Base-by-base conservation (phyloP, 2,797 vertebrate genomes). In the Spea hammondii region DNA sequence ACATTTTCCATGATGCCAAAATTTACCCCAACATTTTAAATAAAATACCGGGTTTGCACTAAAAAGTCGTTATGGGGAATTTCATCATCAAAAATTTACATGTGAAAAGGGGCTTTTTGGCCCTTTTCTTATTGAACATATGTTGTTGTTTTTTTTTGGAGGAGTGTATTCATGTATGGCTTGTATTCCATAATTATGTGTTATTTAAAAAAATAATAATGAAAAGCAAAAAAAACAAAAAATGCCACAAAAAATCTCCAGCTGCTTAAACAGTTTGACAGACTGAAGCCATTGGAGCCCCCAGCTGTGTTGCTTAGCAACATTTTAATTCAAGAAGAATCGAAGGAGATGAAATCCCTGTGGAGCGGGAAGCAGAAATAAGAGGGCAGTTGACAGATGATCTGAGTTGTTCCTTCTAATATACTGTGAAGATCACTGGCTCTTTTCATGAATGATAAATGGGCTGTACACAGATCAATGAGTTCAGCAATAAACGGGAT, bases 401-500 rank as follows among this genome's bases (percentile, higher is more conserved):
- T 94, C 92, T 92, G 90, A 93, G 92, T 93, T 93, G 93, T 94
- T 95, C 93, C 93, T 94, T 94, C 93, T 94, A 93, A 95, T 95
- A 94, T 90, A 95, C 92, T 95, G 94, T 94, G 94, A 95, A 93
- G 93, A 95, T 95, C 93, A 93, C 93, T 92, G 92, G 91, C 93
- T 94, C 91, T 91, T 94, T 94, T 93, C 92, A 93, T 94, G 92
- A 94, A 94, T 95, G 94, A 94, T 94, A 93, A 95, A 95, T 94
- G 92, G 90, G 92, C 93, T 92, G 91, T 91, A 93, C 90, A 93
- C 93, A 95, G 93, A 94, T 94, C 94, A 94, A 94, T 94, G 93
- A 87, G 86, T 90, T 88, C 90, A 88, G 88, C 90, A 91, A 90
- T 92, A 94, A 93, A 90, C 88, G 90, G 88, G 89, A 90, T 90